A percentile compares a stretch with the other conserved stretches of the same genome.
These are phyloP conservation scores for Lucilia sericata DNA, from an alignment of 1,140 invertebrate genomes.

Conservation along the genomic window DNA sequence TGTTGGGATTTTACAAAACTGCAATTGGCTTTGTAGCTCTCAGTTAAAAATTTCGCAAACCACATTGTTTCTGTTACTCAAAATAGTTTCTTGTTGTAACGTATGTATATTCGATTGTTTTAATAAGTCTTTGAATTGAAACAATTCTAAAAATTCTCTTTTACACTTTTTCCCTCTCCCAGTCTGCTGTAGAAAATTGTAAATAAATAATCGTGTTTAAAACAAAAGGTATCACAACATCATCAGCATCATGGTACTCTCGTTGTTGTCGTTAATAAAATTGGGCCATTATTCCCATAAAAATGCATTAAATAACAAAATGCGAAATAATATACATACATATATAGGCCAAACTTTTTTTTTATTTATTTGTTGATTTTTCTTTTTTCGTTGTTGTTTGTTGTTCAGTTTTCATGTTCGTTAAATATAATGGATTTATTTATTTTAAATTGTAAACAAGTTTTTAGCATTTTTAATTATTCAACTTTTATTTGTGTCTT, in stretches of 20 bases:
- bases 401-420: too few relatives aligned
- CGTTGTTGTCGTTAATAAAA: not conserved
- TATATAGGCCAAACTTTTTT: not conserved
- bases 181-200: not conserved
- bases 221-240: not conserved
- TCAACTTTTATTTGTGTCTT: too few relatives aligned
- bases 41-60: not conserved
- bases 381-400: too few relatives aligned
- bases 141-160: not conserved
- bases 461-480: too few relatives aligned
- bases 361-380: too few relatives aligned
- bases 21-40: not conserved
- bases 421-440: too few relatives aligned
- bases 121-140: not conserved
- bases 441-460: too few relatives aligned
- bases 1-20: not conserved
- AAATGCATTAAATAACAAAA: conserved; percentile 12
- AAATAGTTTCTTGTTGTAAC: not conserved
- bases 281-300: conserved; percentile 13
- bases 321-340: not conserved
- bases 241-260: not conserved
- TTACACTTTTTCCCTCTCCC: not conserved
- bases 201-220: not conserved
- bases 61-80: not conserved
- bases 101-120: not conserved